Conservation (phyloP, 2,797 vertebrate genomes). For the Carapus acus region DNA sequence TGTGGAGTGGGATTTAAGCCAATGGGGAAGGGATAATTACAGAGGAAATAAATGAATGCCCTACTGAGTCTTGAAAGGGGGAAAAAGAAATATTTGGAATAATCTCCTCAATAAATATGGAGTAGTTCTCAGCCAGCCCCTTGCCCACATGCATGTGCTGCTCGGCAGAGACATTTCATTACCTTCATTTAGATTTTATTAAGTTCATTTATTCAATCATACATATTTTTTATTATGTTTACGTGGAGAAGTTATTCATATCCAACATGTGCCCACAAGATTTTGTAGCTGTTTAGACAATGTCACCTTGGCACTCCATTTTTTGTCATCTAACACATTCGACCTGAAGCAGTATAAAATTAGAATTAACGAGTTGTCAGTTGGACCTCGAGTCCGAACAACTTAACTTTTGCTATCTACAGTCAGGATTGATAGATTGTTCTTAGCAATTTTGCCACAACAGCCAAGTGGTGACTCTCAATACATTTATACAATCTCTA, state of each 20-base stretch:
- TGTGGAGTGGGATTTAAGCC: slow-evolving; percentile 60
- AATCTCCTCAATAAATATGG: slow-evolving; percentile 56
- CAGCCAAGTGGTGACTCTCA: neutral
- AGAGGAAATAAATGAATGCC: slow-evolving; percentile 59
- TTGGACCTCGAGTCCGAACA: slow-evolving; percentile 27
- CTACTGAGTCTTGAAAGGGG: slow-evolving; percentile 43
- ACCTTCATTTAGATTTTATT: too few relatives aligned
- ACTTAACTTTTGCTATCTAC: slow-evolving; percentile 7
- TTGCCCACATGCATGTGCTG: slow-evolving; percentile 48
- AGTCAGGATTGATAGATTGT: slow-evolving; percentile 19
- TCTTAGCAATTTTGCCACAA: slow-evolving; percentile 18
- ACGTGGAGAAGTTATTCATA: too few relatives aligned
- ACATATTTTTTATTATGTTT: too few relatives aligned
- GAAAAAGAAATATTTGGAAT: slow-evolving; percentile 52
- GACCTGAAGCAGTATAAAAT: slow-evolving; percentile 35
- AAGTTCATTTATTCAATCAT: too few relatives aligned
- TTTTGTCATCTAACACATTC: slow-evolving; percentile 24
- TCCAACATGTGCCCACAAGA: slow-evolving; percentile 18
- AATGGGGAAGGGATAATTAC: slow-evolving; percentile 59
- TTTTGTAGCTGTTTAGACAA: slow-evolving; percentile 45
- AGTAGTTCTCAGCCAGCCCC: slow-evolving; percentile 45
- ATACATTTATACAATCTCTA: too few relatives aligned
- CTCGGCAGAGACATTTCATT: slow-evolving; percentile 40
- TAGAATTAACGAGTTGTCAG: slow-evolving; percentile 49
- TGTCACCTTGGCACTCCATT: slow-evolving; percentile 30